Evolutionary conservation across 2,888 invertebrate species (phyloP).

Genomic region (Agelastica alni): DNA sequence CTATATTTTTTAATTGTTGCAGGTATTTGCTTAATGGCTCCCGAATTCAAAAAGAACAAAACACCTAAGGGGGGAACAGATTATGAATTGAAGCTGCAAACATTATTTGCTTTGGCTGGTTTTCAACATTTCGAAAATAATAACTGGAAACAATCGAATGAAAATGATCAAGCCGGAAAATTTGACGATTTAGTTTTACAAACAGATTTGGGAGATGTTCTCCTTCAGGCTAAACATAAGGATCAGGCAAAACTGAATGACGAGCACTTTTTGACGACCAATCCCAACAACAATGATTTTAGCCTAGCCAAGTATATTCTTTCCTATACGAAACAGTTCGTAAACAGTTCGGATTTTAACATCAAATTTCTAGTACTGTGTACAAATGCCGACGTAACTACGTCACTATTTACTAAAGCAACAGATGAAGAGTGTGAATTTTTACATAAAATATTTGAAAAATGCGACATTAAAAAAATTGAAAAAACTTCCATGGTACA

Average conservation of each 20-base stretch:
- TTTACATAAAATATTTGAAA: background rate
- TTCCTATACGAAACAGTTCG: background rate
- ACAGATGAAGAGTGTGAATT: background rate
- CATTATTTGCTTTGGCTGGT: slow-evolving; percentile 8
- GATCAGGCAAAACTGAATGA: background rate
- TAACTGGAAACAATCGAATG: slow-evolving; percentile 4
- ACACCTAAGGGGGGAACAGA: background rate
- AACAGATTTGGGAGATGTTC: background rate
- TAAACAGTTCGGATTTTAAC: background rate
- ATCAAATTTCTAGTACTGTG: background rate
- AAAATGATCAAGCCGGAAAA: slow-evolving; percentile 2
- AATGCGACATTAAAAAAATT: slow-evolving; percentile 1
- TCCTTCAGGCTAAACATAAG: slow-evolving; percentile 6
- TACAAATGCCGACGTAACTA: background rate
- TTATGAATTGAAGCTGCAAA: slow-evolving; percentile 1
- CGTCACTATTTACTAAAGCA: background rate
- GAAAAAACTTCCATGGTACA: background rate
- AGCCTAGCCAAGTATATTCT: slow-evolving; percentile 9
- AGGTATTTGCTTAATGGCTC: slow-evolving; percentile 9
- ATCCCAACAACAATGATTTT: slow-evolving; percentile 2
- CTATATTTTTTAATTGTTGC: too few species aligned
- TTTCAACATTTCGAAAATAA: background rate
- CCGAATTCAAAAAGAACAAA: background rate
- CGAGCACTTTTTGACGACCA: background rate
- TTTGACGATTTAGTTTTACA: slow-evolving; percentile 8